Base-by-base conservation (phyloP, 2,888 invertebrate genomes). In the Troides helena region DNA sequence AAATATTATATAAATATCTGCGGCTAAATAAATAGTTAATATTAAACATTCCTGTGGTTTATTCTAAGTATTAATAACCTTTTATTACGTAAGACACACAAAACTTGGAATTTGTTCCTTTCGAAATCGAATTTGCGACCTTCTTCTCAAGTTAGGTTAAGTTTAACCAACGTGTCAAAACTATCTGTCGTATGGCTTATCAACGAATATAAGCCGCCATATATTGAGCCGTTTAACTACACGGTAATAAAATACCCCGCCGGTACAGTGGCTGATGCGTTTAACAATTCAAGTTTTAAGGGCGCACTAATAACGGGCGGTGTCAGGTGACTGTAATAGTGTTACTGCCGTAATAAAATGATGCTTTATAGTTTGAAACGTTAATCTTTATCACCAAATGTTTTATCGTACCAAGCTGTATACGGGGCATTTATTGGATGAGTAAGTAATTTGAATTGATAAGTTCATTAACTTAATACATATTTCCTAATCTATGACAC, bases 261-360 rank as follows among this genome's bases (percentile, higher is more conserved):
- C 36, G n/a, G 66, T 50, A 67, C 39, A 59, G 53, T 53, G 23
- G 59, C 60, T 60, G 59, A 70, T 71, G 71, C 72, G 74, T 73
- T 73, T 72, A 76, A 76, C 76, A 75, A 76, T 76, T 71, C 75
- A 74, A 76, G 72, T 74, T 76, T 73, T 72, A 74, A 74, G 72
- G 71, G 71, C 71, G 68, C 67, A 61, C 72, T 67, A 71, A 69
- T 70, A 70, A 61, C 64, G 72, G 69, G 69, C 70, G 71, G 72
- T 73, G 69, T 69, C 76, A 75, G 76, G 76, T 76, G 75, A 74
- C 74, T 72, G 71, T 73, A 68, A 75, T 73, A 68, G 70, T 71
- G 74, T 76, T 75, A 76, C 73, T 70, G 73, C 70, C 70, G 72
- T 72, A 75, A 73, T 76, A 75, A 76, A 76, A 71, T 69, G 67